Conservation (phyloP, 2,113 vertebrate species). For the Labeo rohita region DNA sequence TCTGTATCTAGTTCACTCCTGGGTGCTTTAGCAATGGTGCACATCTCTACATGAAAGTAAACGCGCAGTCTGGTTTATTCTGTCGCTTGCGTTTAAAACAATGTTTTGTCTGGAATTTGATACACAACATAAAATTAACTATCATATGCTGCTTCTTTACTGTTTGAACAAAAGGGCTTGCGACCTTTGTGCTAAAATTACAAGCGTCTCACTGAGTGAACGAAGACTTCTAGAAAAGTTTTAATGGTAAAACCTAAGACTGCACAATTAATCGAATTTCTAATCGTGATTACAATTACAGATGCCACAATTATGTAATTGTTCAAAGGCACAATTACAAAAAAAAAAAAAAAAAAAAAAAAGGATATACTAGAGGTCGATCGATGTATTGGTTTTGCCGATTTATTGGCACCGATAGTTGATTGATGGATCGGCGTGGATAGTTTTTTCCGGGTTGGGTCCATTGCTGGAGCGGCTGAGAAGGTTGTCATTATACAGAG, state of each 20-base stretch:
- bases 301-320: no score
- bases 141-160: background rate
- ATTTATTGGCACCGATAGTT: no score
- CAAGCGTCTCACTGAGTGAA: background rate
- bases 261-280: no score
- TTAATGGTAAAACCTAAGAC: background rate
- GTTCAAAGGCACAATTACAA: no score
- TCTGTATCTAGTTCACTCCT: conserved; percentile 17
- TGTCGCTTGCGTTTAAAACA: conserved; percentile 24
- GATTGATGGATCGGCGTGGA: no score
- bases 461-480: no score
- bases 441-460: no score
- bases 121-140: background rate
- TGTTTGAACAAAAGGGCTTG: background rate
- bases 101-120: conserved; percentile 19
- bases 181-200: background rate
- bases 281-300: no score
- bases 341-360: no score
- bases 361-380: no score
- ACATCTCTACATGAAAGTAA: conserved; percentile 16
- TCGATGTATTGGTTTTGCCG: no score
- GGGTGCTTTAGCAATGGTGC: background rate
- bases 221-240: background rate
- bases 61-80: background rate
- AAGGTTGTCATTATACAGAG: no score